Evolutionary conservation across 2,888 invertebrate species (phyloP).

Genomic region (Pyralis farinalis): DNA sequence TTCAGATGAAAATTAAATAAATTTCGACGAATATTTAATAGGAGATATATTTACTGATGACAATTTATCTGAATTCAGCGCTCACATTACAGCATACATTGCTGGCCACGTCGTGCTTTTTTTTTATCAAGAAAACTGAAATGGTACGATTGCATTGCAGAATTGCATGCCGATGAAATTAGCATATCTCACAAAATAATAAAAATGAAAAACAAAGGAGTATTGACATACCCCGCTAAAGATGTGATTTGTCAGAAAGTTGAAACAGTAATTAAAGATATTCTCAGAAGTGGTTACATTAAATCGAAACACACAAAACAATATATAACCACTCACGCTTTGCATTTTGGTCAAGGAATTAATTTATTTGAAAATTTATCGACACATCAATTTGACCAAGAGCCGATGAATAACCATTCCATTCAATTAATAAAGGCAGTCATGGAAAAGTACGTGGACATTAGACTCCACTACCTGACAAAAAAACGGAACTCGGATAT

Average conservation of each 20-base stretch:
- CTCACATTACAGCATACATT: background rate
- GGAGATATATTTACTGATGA: background rate
- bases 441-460: no score
- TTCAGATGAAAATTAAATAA: background rate
- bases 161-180: background rate
- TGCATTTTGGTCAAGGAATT: background rate
- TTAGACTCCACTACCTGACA: no score
- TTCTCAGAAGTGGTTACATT: constrained; percentile 2
- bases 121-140: constrained; percentile 3
- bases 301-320: constrained; percentile 4
- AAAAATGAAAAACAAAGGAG: constrained; percentile 1
- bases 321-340: background rate
- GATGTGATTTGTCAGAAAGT: constrained; percentile 7
- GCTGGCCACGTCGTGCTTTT: constrained; percentile 1
- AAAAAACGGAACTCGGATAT: no score
- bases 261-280: constrained; percentile 4
- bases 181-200: background rate
- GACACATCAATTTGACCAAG: constrained; percentile 1
- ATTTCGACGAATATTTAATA: background rate
- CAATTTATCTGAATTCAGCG: background rate
- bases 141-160: background rate
- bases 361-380: background rate
- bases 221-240: constrained; percentile 2
- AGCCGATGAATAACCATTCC: background rate
- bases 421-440: no score